Base-by-base conservation (phyloP, 2,888 invertebrate genomes). In the Caenorhabditis panamensis region DNA sequence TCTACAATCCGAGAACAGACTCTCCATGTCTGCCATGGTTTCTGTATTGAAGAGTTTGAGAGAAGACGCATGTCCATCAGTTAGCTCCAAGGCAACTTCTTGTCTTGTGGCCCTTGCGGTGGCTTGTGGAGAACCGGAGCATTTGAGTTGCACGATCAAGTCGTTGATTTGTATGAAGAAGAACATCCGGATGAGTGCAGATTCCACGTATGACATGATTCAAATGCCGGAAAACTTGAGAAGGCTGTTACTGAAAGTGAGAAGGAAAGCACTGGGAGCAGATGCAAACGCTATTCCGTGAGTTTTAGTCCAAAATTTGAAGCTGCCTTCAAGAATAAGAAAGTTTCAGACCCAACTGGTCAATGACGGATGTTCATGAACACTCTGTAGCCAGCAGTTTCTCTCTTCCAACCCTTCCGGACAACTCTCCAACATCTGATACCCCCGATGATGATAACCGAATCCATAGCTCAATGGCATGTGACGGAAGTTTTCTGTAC, bases 31-130 rank as follows among this genome's bases (percentile, higher is more conserved):
- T 93, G 91, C 95, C 49, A 92, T 97, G 61, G 96, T 96, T 91
- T 94, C 94, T 84, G 93, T 96, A 87, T 92, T 97, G 61, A 93
- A 95, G 62, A 58, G 71, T 24, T 81, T 90, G 54, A 76, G 89
- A 63, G 76, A 82, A 68, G 84, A 88, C 49, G 88, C 85, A 67
- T 83, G 84, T 47, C 79, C 86, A 3, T 79, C 82, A n/a, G 90
- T 97, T 88, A 95, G 96, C 22, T 94, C 96, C 4, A 94, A 96
- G 77, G 96, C 96, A 63, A 96, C 96, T 91, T 95, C 97, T 1
- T 96, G 96, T 87, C 93, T 99, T 9, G 93, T 97, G 66, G 95
- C 96, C 68, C 93, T 98, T 79, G 95, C 96, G 16, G 95, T 97
- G 59, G 96, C 97, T 1, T 93, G 95, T 69, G 98, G 97, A 4